A percentile compares a stretch with the other conserved stretches of the same genome.
phyloP scores from a whole-genome alignment of 2,888 invertebrate species.

The Synanthedon vespiformis region DNA sequence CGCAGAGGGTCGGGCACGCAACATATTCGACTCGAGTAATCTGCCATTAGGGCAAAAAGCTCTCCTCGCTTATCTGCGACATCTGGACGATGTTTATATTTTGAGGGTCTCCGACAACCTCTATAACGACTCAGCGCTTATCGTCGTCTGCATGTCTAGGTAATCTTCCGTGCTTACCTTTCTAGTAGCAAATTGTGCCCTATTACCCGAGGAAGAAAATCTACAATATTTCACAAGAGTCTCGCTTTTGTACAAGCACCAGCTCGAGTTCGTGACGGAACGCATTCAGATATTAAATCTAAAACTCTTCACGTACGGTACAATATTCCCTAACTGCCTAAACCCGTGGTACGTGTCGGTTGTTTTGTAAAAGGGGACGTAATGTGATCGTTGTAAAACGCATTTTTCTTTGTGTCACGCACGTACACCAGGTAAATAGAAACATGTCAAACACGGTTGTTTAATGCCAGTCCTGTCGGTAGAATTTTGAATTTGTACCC shows the following conservation, averaged over 20 bases:
- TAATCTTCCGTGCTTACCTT: constrained; percentile 26
- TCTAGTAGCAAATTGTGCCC: constrained; percentile 27
- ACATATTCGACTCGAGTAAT: constrained; percentile 53
- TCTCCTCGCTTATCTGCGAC: constrained; percentile 60
- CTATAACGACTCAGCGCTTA: constrained; percentile 62
- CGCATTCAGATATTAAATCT: constrained; percentile 27
- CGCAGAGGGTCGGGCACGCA: constrained; percentile 24
- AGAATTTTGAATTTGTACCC: constrained; percentile 31
- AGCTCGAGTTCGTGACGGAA: constrained; percentile 17
- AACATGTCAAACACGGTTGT: constrained; percentile 33
- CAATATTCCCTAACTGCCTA: constrained; percentile 21
- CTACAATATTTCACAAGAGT: constrained; percentile 19
- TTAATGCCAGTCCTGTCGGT: constrained; percentile 30
- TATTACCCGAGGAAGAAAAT: constrained; percentile 25
- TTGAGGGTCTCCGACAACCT: constrained; percentile 64
- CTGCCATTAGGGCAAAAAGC: constrained; percentile 64
- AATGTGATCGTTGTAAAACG: constrained; percentile 15
- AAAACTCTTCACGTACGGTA: constrained; percentile 21
- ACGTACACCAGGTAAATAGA: constrained; percentile 22
- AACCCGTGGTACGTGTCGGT: constrained; percentile 8
- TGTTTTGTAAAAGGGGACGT: constrained; percentile 21
- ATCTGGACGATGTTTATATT: constrained; percentile 68
- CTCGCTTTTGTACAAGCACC: constrained; percentile 20
- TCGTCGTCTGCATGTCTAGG: constrained; percentile 57
- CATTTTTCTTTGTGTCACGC: constrained; percentile 17